Evolutionary conservation across 2,113 vertebrate species (phyloP), one percentile per base, ranked within the genome.

Genomic region (Ahaetulla prasina): DNA sequence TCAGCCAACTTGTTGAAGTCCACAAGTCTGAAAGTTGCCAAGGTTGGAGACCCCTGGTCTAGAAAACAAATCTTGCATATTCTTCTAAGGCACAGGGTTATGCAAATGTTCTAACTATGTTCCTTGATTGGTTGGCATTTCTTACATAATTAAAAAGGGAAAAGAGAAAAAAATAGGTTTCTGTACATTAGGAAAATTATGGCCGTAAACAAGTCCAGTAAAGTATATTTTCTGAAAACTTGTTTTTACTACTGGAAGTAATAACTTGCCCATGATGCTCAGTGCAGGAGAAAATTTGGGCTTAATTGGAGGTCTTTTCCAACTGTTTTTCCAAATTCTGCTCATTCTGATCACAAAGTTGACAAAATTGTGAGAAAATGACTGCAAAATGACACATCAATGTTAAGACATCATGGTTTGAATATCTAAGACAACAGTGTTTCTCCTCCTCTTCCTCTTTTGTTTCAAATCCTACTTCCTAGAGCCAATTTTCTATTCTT

Each of bases 401-500:
- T 95, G 1, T 93, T 97, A 97, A 96, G 96, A 94, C 95, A 95
- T 95, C 0, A 18, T 95, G 94, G 96, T 93, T 90, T 96, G 96
- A 96, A 96, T 95, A 95, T 96, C 97, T 96, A 95, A 94, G 92
- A 87, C 90, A 94, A 94, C 94, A 96, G 74, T 94, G 4, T 85
- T 18, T 35, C 63, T 86, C 30, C 39, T 27, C 22, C 30, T 57
- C 43, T 39, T 43, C 91, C 95, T 57, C 2, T 25, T 60, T 49
- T 20, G 12, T 92, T 95, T 97, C 97, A 94, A 92, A 95, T 95
- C 97, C 45, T 0, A 96, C 96, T 97, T 95, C 93, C 95, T 95
- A 88, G 84, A 96, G 96, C 96, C 96, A 96, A 39, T 96, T 95
- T 96, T 97, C 96, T 96, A 90, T 97, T 97, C 95, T 97, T 94